Evolutionary conservation across 2,888 invertebrate species (phyloP).

Genomic region (Harmothoe impar): DNA sequence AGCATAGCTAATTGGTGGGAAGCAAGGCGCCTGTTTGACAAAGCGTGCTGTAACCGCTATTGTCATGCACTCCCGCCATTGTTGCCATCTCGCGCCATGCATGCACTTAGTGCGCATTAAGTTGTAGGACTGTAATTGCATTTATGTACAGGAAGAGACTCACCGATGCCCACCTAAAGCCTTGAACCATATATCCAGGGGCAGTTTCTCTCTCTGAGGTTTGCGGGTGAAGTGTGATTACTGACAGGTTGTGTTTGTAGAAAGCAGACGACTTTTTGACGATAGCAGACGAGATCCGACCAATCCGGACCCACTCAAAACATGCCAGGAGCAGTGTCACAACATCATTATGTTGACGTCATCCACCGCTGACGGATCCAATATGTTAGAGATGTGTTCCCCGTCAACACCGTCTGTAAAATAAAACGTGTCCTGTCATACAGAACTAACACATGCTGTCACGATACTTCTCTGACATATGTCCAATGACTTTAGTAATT

Average conservation of each 20-base stretch:
- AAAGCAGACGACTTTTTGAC: neutral
- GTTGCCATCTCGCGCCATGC: neutral
- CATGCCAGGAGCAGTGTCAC: neutral
- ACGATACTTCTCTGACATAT: too few relatives aligned
- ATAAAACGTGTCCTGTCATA: too few relatives aligned
- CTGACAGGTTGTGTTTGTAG: conserved; percentile 24
- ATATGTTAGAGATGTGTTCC: neutral
- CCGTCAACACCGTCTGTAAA: neutral
- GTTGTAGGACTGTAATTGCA: neutral
- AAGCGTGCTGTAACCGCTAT: neutral
- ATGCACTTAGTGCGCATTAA: neutral
- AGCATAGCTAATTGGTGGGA: conserved; percentile 9
- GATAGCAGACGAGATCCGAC: neutral
- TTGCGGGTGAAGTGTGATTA: neutral
- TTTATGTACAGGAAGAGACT: neutral
- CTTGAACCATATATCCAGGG: neutral
- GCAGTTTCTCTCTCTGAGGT: neutral
- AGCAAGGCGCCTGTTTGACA: neutral
- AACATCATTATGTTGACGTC: neutral
- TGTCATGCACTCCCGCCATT: neutral
- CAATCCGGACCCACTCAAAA: neutral
- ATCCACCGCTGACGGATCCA: neutral
- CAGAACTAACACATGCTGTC: too few relatives aligned
- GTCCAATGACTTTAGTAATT: too few relatives aligned
- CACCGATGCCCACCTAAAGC: neutral